A percentile compares a stretch with the other conserved stretches of the same genome.
phyloP scores from a whole-genome alignment of 2,797 vertebrate species.

The Prunella strophiata region DNA sequence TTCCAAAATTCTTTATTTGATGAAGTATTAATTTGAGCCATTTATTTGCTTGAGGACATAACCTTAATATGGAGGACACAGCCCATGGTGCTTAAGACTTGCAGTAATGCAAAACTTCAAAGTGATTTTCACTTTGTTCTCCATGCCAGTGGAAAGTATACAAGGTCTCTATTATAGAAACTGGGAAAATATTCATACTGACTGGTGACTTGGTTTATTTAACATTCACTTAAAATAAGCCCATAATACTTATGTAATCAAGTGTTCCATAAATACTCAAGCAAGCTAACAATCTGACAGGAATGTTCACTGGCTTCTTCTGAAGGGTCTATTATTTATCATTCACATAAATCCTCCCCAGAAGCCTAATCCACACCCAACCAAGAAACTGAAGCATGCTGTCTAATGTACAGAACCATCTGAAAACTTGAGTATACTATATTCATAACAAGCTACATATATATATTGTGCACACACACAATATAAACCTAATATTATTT shows the following conservation, averaged over 20 bases:
- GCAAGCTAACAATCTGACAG: not conserved
- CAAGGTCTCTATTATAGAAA: not conserved
- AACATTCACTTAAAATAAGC: slow-evolving; percentile 29
- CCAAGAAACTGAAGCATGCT: not conserved
- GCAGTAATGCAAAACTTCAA: not conserved
- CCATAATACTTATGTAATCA: slow-evolving; percentile 22
- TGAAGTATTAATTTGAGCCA: not conserved
- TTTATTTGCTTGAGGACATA: not conserved
- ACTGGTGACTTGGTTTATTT: not conserved
- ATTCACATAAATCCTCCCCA: not conserved
- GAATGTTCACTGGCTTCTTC: not conserved
- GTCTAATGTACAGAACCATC: not conserved
- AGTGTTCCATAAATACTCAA: not conserved
- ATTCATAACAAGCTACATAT: not conserved
- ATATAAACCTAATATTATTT: not conserved
- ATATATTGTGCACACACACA: not conserved
- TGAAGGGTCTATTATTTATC: slow-evolving; percentile 15
- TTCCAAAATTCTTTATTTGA: not conserved
- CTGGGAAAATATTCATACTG: not conserved
- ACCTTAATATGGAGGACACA: not conserved
- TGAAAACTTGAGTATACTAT: not conserved
- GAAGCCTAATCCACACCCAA: not conserved
- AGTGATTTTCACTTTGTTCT: not conserved
- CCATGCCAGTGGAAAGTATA: not conserved
- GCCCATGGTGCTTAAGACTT: not conserved